These are phyloP conservation scores for Pristionchus pacificus DNA, from an alignment of 1,140 invertebrate species.

Conservation along the genomic window DNA sequence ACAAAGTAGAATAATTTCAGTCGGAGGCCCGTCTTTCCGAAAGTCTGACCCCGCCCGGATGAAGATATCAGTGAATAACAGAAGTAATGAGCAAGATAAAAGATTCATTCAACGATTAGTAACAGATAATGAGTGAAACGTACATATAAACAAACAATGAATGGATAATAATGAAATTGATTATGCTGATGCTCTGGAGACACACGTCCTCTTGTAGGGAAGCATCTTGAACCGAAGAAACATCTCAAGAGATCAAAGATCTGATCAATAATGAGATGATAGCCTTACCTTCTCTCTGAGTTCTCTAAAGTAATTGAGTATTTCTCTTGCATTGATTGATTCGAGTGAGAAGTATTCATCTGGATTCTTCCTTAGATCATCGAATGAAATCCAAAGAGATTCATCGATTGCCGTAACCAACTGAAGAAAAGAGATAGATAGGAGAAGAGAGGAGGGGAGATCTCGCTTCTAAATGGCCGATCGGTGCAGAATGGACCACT, in stretches of 20 bases:
- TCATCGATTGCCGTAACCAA: not conserved
- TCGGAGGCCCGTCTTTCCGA: too few species aligned
- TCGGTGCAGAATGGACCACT: not conserved
- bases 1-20: too few species aligned
- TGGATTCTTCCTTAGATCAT: not conserved
- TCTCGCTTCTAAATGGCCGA: not conserved
- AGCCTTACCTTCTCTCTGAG: not conserved
- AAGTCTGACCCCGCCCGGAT: too few species aligned
- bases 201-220: too few species aligned
- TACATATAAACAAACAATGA: too few species aligned
- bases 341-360: not conserved
- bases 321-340: not conserved
- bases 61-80: too few species aligned
- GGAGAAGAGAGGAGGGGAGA: not conserved
- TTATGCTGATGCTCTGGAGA: too few species aligned
- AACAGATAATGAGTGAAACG: too few species aligned
- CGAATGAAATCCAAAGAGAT: conserved; percentile 7
- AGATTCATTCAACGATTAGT: too few species aligned
- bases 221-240: not conserved
- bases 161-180: too few species aligned
- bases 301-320: not conserved
- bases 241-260: not conserved
- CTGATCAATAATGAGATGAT: not conserved
- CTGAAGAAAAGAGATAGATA: not conserved
- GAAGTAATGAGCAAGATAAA: too few species aligned